phyloP scores from a whole-genome alignment of 2,113 vertebrate genomes.

The Cairina moschata region DNA sequence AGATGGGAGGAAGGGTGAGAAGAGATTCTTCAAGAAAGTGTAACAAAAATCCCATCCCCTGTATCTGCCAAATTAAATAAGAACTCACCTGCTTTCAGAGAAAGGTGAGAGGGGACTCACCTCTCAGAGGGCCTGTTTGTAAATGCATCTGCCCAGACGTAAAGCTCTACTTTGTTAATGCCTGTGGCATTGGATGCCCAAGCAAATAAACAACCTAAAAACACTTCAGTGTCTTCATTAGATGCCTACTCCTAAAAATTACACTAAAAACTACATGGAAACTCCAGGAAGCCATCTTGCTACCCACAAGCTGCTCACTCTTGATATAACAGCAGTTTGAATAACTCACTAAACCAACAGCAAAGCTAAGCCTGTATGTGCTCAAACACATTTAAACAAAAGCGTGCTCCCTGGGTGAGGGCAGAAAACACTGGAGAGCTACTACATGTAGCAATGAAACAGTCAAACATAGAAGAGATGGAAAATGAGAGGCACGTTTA shows the following conservation, averaged over 20 bases:
- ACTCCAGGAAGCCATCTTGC: not conserved
- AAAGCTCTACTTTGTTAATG: not conserved
- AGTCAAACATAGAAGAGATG: not conserved
- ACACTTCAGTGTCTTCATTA: not conserved
- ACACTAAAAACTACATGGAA: constrained; percentile 33
- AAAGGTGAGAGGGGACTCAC: not conserved
- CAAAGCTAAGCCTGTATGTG: not conserved
- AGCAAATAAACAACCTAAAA: not conserved
- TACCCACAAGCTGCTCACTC: constrained; percentile 4
- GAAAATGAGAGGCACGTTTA: not conserved
- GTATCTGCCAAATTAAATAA: not conserved
- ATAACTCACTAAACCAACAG: constrained; percentile 14
- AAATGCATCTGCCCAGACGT: not conserved
- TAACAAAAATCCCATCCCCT: not conserved
- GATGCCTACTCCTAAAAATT: not conserved
- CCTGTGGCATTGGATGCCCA: not conserved
- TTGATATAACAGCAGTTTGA: constrained; percentile 15
- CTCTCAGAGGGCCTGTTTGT: not conserved
- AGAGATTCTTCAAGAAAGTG: not conserved
- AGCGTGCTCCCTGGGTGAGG: not conserved
- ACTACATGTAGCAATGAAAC: not conserved
- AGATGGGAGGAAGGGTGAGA: not conserved
- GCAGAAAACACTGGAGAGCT: not conserved
- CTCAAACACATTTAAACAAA: not conserved
- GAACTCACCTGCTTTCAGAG: not conserved